A percentile compares a stretch with the other conserved stretches of the same genome.
Evolutionary conservation across 2,888 invertebrate genomes (phyloP).

Genomic region (Steinernema carpocapsae): DNA sequence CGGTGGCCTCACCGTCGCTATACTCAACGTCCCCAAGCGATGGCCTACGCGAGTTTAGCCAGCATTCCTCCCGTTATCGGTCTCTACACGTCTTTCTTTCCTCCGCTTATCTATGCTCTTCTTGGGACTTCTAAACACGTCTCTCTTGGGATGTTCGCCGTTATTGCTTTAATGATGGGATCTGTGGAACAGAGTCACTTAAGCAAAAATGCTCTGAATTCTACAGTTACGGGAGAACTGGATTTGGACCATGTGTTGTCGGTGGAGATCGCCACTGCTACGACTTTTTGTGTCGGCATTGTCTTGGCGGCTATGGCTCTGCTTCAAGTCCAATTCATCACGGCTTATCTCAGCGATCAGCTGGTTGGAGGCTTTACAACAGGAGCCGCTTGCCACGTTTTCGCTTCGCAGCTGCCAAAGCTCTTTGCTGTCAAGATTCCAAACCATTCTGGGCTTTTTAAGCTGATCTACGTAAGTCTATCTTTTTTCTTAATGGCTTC

Average conservation of each 20-base stretch:
- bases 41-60: constrained; percentile 73
- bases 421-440: constrained; percentile 43
- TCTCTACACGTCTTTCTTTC: constrained; percentile 87
- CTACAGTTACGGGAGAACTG: not conserved
- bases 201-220: not conserved
- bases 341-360: constrained; percentile 65
- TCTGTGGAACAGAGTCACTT: constrained; percentile 29
- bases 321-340: constrained; percentile 72
- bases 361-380: constrained; percentile 72
- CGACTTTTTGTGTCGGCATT: constrained; percentile 40
- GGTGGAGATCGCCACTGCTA: constrained; percentile 35
- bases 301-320: constrained; percentile 76
- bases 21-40: constrained; percentile 87
- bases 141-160: constrained; percentile 42
- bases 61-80: constrained; percentile 72
- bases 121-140: constrained; percentile 69
- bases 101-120: constrained; percentile 81
- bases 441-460: constrained; percentile 33
- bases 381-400: constrained; percentile 71
- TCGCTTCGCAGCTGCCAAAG: constrained; percentile 70
- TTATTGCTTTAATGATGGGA: constrained; percentile 37
- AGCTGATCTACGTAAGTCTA: constrained; percentile 38
- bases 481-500: constrained; percentile 39
- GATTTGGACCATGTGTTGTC: constrained; percentile 19
- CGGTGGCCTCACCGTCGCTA: constrained; percentile 83